Evolutionary conservation across 2,113 vertebrate species (phyloP).

Genomic region (Pteronura brasiliensis): DNA sequence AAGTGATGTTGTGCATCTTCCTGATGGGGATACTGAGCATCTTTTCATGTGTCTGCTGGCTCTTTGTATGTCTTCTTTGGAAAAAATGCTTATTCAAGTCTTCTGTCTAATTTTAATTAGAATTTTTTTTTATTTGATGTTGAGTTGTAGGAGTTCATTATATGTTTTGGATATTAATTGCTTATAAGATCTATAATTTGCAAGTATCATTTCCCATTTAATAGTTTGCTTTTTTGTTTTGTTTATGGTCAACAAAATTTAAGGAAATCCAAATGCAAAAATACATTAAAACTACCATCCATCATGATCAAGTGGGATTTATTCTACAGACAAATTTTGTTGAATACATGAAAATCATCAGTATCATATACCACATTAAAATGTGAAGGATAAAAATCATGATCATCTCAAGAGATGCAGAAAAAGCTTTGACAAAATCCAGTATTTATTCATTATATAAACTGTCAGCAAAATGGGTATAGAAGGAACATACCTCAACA

Average conservation of each 20-base stretch:
- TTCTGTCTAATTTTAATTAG: background rate
- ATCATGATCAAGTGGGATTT: background rate
- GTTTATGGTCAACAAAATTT: background rate
- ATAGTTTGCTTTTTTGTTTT: background rate
- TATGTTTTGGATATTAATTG: background rate
- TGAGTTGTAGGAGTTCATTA: background rate
- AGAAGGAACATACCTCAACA: background rate
- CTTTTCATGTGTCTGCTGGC: background rate
- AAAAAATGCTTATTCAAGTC: background rate
- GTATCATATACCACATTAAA: background rate
- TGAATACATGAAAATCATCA: background rate
- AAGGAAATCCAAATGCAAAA: background rate
- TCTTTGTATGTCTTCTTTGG: background rate
- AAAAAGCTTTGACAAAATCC: background rate
- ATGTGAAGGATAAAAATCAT: background rate
- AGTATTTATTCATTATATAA: background rate
- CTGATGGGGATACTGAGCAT: background rate
- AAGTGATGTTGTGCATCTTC: background rate
- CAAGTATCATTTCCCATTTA: background rate
- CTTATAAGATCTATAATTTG: background rate
- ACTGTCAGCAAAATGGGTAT: background rate
- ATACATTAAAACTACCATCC: background rate
- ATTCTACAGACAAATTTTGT: background rate
- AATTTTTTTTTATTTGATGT: background rate
- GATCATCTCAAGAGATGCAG: background rate